Percentiles rank a stretch among this genome's conserved stretches.
Conservation (phyloP, 2,888 invertebrate genomes). For the Pterostichus madidus region DNA sequence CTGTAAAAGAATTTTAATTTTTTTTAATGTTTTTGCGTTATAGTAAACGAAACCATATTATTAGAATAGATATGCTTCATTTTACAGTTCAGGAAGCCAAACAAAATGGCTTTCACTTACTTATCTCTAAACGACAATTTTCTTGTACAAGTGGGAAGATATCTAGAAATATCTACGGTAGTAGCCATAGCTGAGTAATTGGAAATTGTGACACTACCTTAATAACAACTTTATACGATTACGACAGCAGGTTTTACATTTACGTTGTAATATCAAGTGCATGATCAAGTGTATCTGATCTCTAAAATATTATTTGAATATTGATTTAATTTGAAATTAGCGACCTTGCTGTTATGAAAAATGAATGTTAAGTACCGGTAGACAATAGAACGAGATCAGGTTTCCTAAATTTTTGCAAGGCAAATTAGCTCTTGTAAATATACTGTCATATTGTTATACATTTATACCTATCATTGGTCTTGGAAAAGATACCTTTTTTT, state of each 20-base stretch:
- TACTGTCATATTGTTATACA: background rate
- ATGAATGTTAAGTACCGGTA: slow-evolving; percentile 8
- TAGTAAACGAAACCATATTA: background rate
- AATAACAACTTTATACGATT: slow-evolving; percentile 24
- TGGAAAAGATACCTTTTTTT: background rate
- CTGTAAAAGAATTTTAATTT: background rate
- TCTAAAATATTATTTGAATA: slow-evolving; percentile 14
- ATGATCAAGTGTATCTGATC: background rate
- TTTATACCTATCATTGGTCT: background rate
- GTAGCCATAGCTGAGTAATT: background rate
- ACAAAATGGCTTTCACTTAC: slow-evolving; percentile 59
- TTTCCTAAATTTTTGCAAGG: slow-evolving; percentile 17
- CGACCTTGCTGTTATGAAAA: slow-evolving; percentile 22
- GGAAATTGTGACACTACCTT: slow-evolving; percentile 5
- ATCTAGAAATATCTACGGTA: slow-evolving; percentile 20
- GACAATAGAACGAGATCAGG: slow-evolving; percentile 33
- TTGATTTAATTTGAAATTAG: slow-evolving; percentile 18
- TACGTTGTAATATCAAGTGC: background rate
- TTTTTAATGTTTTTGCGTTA: background rate
- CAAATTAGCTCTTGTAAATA: slow-evolving; percentile 9
- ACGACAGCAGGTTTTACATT: slow-evolving; percentile 11
- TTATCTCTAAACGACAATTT: slow-evolving; percentile 57
- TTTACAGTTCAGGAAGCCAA: slow-evolving; percentile 39
- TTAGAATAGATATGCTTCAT: slow-evolving; percentile 27
- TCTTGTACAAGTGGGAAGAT: slow-evolving; percentile 48